Conservation (phyloP, 2,888 invertebrate species). For the Lottia scabra region DNA sequence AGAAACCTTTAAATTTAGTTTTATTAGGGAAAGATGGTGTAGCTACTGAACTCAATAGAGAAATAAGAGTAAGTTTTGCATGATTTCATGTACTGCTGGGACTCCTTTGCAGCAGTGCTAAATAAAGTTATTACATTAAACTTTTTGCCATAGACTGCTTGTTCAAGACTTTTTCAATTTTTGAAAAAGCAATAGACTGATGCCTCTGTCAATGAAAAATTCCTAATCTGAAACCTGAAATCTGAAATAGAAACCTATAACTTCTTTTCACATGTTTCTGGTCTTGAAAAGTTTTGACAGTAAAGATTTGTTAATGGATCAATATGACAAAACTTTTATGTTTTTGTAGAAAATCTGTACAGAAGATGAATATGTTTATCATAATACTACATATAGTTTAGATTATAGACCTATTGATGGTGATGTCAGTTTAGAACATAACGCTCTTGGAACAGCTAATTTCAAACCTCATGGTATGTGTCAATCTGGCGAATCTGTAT, state of each 20-base stretch:
- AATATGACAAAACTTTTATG: neutral
- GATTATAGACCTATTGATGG: conserved; percentile 89
- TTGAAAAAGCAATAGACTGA: too few species aligned
- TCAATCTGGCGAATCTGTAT: neutral
- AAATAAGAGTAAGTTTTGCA: conserved; percentile 76
- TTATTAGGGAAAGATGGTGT: conserved; percentile 89
- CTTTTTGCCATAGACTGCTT: too few species aligned
- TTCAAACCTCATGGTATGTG: conserved; percentile 87
- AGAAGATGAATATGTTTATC: conserved; percentile 86
- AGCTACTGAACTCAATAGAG: conserved; percentile 87
- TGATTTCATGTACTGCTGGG: too few species aligned
- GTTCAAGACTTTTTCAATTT: too few species aligned
- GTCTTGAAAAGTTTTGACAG: too few species aligned
- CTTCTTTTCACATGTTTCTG: too few species aligned
- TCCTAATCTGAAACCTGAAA: too few species aligned
- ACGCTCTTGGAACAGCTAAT: conserved; percentile 84
- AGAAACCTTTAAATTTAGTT: conserved; percentile 85
- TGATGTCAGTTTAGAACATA: conserved; percentile 83
- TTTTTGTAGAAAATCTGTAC: conserved; percentile 81
- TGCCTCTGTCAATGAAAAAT: too few species aligned
- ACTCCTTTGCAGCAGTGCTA: too few species aligned
- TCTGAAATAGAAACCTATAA: too few species aligned
- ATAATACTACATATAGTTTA: conserved; percentile 79
- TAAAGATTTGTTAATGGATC: too few species aligned
- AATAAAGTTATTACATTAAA: too few species aligned